A percentile compares a stretch with the other conserved stretches of the same genome.
phyloP scores from a whole-genome alignment of 30 jellyfish, hydroid and myxozoan species.

The Cassiopea xamachana region DNA sequence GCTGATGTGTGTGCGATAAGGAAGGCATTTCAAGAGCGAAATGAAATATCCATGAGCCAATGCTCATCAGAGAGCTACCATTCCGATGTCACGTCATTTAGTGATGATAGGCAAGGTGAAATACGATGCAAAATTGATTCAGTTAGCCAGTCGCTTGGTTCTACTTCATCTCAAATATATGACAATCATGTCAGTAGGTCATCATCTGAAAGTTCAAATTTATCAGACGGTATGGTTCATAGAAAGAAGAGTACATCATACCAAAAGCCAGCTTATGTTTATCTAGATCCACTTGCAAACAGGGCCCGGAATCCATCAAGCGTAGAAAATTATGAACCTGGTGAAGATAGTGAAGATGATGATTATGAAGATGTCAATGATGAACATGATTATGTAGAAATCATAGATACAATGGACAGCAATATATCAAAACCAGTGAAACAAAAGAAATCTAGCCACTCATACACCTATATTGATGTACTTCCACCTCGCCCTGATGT shows the following conservation, averaged over 20 bases:
- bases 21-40: conserved; percentile 21
- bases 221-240: neutral
- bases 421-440: neutral
- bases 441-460: neutral
- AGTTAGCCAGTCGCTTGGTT: conserved; percentile 10
- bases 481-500: neutral
- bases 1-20: conserved; percentile 49
- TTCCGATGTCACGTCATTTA: conserved; percentile 34
- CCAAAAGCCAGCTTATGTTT: neutral
- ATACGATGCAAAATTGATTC: conserved; percentile 7
- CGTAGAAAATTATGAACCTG: neutral
- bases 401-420: conserved; percentile 21
- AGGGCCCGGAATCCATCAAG: neutral
- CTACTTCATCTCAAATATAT: neutral
- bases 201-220: conserved; percentile 3
- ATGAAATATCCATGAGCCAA: neutral
- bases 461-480: neutral
- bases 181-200: neutral
- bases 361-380: neutral
- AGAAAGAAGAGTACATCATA: neutral
- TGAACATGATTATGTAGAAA: conserved; percentile 23
- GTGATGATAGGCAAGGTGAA: conserved; percentile 40
- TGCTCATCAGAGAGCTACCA: conserved; percentile 54
- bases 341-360: conserved; percentile 16
- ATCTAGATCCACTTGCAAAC: neutral